Base-by-base conservation (phyloP, 2,888 invertebrate species). In the Toxonevra muliebris region DNA sequence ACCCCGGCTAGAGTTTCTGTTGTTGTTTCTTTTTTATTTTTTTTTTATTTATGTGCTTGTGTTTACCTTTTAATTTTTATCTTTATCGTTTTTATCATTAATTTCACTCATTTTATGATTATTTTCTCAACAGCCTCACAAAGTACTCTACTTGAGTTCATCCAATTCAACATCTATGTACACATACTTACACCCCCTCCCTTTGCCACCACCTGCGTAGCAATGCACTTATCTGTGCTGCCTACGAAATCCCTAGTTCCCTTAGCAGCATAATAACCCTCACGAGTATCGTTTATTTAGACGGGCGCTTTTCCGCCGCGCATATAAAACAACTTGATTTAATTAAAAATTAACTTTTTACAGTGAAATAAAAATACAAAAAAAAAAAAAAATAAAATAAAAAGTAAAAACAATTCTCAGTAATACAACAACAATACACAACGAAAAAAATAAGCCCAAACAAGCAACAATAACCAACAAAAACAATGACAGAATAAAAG, bases 261-360 rank as follows among this genome's bases (percentile, higher is more conserved):
- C 19, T 43, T 58, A 50, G 40, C 50, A 20, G 50, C 13, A 20
- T 42, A 19, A 41, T 30, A 48, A 66, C 65, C 77, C 80, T 78
- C 80, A 74, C 71, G 79, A 74, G 80, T 74, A 76, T 77, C 75
- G 79, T 80, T 80, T 77, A 75, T 76, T 75, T 73, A 60, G 69
- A 61, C 60, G 65, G 61, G 61, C 55, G 63, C 68, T 48, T 57
- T 67, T 57, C 41, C 57, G 70, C 41, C 48, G 45, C 69, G 74
- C 65, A 70, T 72, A 70, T 64, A 64, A 70, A 73, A 64, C 61
- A 73, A 69, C 61, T 66, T 70, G 69, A 72, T 73, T 73, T 73
- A 74, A 74, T 73, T 74, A 74, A 72, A 71, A 74, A 66, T 73
- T 64, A 71, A 71, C 66, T 70, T 70, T 69, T 74, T 77, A 60